These are phyloP conservation scores for Brachyhypopomus occidentalis DNA, from an alignment of 2,113 vertebrate genomes.

Conservation along the genomic window DNA sequence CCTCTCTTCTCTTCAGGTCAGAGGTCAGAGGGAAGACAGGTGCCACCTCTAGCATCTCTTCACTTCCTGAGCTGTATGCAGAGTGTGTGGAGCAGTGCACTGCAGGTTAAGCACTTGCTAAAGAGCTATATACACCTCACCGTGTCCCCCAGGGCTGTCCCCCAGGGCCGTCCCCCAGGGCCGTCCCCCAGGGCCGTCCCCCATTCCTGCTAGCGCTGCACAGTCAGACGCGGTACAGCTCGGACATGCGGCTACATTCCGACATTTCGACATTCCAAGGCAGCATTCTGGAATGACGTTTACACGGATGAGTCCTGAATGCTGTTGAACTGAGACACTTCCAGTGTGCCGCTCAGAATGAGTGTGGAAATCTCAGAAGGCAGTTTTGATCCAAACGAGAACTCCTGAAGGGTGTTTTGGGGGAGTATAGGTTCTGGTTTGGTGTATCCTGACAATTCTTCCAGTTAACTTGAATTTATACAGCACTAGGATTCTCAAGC, in stretches of 20 bases:
- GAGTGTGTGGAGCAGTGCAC: background rate
- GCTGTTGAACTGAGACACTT: background rate
- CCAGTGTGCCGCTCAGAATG: background rate
- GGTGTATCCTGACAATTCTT: background rate
- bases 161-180: constrained; percentile 2
- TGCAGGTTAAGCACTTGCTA: constrained; percentile 15
- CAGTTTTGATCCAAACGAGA: background rate
- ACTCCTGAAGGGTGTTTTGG: no score
- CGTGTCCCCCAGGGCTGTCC: background rate
- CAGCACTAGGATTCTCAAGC: no score
- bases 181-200: background rate
- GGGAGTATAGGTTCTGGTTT: background rate
- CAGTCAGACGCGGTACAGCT: background rate
- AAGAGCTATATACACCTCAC: constrained; percentile 10
- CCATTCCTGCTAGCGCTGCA: constrained; percentile 17
- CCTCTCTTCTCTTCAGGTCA: no score
- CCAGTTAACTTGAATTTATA: no score
- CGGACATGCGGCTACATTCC: background rate
- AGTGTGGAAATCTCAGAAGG: constrained; percentile 1
- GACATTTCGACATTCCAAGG: constrained; percentile 1
- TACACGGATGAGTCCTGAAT: background rate
- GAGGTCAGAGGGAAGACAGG: background rate
- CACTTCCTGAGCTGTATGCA: background rate
- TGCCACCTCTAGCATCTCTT: background rate
- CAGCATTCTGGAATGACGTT: constrained; percentile 1